Evolutionary conservation across 2,888 invertebrate genomes (phyloP).

Genomic region (Tinea pellionella): DNA sequence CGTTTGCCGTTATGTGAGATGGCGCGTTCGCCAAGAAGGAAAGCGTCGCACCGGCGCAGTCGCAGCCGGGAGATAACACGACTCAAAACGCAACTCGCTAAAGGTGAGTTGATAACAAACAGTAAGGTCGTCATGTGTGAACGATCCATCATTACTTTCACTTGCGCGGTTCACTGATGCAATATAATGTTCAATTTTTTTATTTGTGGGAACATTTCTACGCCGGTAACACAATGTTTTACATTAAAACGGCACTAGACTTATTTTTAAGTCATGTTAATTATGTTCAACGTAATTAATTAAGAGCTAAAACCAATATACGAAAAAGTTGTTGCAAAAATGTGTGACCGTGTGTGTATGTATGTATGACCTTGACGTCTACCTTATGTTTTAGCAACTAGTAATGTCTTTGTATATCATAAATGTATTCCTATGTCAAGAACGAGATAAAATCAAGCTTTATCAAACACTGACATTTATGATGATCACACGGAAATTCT

Average conservation of each 20-base stretch:
- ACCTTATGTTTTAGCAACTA: background rate
- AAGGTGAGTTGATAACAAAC: slow-evolving; percentile 32
- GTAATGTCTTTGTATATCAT: background rate
- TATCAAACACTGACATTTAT: background rate
- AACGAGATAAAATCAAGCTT: background rate
- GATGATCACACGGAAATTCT: background rate
- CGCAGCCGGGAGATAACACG: slow-evolving; percentile 50
- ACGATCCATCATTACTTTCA: background rate
- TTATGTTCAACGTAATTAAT: too few relatives aligned
- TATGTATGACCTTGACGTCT: background rate
- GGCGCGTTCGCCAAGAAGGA: slow-evolving; percentile 56
- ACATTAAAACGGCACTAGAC: too few relatives aligned
- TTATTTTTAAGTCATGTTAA: too few relatives aligned
- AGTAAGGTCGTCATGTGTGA: background rate
- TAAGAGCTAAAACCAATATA: too few relatives aligned
- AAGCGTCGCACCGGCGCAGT: slow-evolving; percentile 43
- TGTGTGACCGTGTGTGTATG: background rate
- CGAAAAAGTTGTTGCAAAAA: too few relatives aligned
- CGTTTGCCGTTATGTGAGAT: slow-evolving; percentile 22
- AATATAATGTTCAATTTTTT: too few relatives aligned
- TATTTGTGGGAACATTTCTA: too few relatives aligned
- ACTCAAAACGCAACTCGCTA: slow-evolving; percentile 47
- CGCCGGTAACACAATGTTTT: too few relatives aligned
- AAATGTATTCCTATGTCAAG: background rate
- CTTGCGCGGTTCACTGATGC: background rate